Percentiles rank a stretch among this genome's conserved stretches.
Conservation (phyloP, 2,113 vertebrate genomes). For the Plecturocebus donacophilus region DNA sequence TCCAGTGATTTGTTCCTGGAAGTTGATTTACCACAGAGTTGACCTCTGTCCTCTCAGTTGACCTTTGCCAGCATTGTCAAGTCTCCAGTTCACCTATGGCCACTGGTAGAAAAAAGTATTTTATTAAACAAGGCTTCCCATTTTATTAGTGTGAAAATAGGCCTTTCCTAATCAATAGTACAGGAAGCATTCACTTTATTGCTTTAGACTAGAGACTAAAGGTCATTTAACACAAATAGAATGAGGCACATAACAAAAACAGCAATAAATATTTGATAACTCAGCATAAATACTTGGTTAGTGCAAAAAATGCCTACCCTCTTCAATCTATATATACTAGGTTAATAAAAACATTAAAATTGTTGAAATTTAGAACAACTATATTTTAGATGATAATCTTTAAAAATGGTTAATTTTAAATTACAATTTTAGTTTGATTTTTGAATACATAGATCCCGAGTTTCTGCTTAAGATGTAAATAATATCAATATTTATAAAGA, state of each 20-base stretch:
- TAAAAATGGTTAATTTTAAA: not conserved
- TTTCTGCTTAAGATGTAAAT: not conserved
- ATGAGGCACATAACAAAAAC: conserved; percentile 73
- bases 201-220: conserved; percentile 81
- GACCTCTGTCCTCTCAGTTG: conserved; percentile 81
- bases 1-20: conserved; percentile 87
- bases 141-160: conserved; percentile 88
- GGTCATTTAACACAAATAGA: conserved; percentile 84
- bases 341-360: not conserved
- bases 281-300: conserved; percentile 66
- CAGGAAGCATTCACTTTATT: conserved; percentile 86
- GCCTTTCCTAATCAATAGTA: conserved; percentile 85
- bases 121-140: conserved; percentile 86
- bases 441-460: not conserved
- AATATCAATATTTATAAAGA: not conserved
- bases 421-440: not conserved
- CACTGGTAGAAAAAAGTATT: conserved; percentile 81
- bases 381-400: not conserved
- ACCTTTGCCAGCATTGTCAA: conserved; percentile 83
- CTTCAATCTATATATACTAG: not conserved
- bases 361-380: not conserved
- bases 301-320: not conserved
- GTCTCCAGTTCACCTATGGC: conserved; percentile 81
- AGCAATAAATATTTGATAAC: conserved; percentile 78
- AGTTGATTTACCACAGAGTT: conserved; percentile 87